Conservation (phyloP, 2,888 invertebrate genomes). For the Euclidia mi region DNA sequence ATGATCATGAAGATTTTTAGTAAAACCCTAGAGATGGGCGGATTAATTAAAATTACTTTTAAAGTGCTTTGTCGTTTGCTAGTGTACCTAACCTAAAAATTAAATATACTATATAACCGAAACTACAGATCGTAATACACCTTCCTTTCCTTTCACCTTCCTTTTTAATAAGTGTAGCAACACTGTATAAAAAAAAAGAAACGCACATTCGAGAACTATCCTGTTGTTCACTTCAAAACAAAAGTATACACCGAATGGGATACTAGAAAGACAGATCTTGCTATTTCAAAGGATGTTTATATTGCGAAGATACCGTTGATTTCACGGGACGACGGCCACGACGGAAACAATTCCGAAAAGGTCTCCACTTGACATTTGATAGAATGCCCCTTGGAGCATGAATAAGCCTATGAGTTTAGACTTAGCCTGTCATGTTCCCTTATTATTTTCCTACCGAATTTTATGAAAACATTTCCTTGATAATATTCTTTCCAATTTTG, state of each 20-base stretch:
- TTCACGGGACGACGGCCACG: conserved; percentile 76
- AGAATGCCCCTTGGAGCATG: conserved; percentile 81
- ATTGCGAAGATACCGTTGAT: conserved; percentile 71
- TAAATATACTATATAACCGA: too few relatives aligned
- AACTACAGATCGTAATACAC: too few relatives aligned
- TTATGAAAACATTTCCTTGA: conserved; percentile 45
- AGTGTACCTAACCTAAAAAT: too few relatives aligned
- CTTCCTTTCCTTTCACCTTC: too few relatives aligned
- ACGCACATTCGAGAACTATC: neutral
- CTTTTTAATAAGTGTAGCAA: too few relatives aligned
- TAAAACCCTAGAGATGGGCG: too few relatives aligned
- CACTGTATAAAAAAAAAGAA: too few relatives aligned
- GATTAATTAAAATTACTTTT: too few relatives aligned
- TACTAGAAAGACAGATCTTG: conserved; percentile 64
- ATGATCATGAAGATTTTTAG: too few relatives aligned
- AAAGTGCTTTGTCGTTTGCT: too few relatives aligned
- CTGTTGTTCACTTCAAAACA: conserved; percentile 35
- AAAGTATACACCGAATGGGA: conserved; percentile 39
- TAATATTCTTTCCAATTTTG: conserved; percentile 50
- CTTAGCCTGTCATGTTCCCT: conserved; percentile 54
- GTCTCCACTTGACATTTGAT: conserved; percentile 83
- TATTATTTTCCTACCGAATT: conserved; percentile 51
- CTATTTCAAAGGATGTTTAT: conserved; percentile 73
- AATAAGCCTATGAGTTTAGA: conserved; percentile 64
- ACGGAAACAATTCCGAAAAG: conserved; percentile 75